Evolutionary conservation across 2,113 vertebrate species (phyloP), one percentile per base, ranked within the genome.

Genomic region (Tor tambroides): DNA sequence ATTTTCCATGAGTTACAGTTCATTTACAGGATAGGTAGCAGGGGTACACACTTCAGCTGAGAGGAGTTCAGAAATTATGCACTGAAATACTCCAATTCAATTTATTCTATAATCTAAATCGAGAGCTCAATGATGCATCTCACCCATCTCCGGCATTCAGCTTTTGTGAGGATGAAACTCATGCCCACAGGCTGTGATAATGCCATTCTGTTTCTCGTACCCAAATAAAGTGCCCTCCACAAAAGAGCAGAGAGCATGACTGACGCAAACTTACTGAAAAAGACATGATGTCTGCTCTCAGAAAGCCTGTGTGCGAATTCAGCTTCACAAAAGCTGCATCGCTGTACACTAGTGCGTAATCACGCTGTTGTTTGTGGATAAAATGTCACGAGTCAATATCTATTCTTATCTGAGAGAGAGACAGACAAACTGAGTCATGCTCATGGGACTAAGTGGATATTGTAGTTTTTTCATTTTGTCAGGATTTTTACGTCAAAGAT

Each of bases 1-100:
- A 67, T 86, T 84, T 90, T 84, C 85, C 38, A 54, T 75, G 30
- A 63, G 65, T 71, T 81, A 86, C 61, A 21, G 65, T 65, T 84
- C 11, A 54, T 77, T 80, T 54, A 83, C 67, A 32, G 26, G 43
- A 76, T 46, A 28, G 80, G 49, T 23, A 38, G 17, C 30, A 67
- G 69, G 41, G 23, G 51, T 59, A 80, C 78, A 41, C 56, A n/a
- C 56, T 80, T 54, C 17, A 35, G 5, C 32, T 61, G 32, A 80
- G 78, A 41, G 6, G 21, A 46, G 59, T 19, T 67, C 38, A 67
- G 19, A 80, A 61, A 49, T 46, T n/a, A 10, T 49, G 61, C 3
- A 26, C 17, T 38, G 6, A n/a, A 80, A n/a, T 4, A 19, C 38
- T 61, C 21, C 43, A 59, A 54, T 80, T 71, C 49, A 72, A 43